These are phyloP conservation scores for Apamea crenata DNA, from an alignment of 2,888 invertebrate genomes.

Conservation along the genomic window DNA sequence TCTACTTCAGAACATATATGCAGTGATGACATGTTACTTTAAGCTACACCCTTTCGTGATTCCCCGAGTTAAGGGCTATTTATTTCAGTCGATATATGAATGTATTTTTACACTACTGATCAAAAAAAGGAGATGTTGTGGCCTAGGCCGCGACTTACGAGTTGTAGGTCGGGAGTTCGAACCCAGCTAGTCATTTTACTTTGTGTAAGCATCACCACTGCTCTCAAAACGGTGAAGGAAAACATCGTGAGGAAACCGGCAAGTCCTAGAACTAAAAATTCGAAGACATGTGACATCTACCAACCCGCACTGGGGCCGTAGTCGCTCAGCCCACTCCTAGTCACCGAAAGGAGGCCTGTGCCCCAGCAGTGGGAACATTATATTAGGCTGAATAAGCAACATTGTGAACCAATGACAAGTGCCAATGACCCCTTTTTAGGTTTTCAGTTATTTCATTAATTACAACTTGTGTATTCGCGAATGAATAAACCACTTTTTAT, in stretches of 20 bases:
- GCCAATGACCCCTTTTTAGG: neutral
- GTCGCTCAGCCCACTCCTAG: no score
- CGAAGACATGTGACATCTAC: no score
- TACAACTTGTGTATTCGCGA: neutral
- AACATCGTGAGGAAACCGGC: no score
- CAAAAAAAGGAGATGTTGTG: neutral
- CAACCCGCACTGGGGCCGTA: no score
- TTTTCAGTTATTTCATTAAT: neutral
- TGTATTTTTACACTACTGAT: neutral
- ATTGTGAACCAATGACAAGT: no score
- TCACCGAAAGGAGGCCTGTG: no score
- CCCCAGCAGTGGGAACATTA: no score
- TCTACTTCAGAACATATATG: slow-evolving; percentile 34
- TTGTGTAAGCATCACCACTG: neutral
- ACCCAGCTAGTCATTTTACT: neutral
- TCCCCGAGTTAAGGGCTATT: neutral
- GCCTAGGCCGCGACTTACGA: no score
- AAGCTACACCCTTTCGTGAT: slow-evolving; percentile 13
- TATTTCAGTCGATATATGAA: neutral
- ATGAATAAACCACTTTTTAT: neutral
- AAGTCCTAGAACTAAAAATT: no score
- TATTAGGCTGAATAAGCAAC: no score
- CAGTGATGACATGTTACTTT: slow-evolving; percentile 32
- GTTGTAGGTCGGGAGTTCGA: no score
- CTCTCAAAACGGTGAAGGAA: neutral